These are phyloP conservation scores for Perca flavescens DNA, from an alignment of 2,113 vertebrate species.

Conservation along the genomic window DNA sequence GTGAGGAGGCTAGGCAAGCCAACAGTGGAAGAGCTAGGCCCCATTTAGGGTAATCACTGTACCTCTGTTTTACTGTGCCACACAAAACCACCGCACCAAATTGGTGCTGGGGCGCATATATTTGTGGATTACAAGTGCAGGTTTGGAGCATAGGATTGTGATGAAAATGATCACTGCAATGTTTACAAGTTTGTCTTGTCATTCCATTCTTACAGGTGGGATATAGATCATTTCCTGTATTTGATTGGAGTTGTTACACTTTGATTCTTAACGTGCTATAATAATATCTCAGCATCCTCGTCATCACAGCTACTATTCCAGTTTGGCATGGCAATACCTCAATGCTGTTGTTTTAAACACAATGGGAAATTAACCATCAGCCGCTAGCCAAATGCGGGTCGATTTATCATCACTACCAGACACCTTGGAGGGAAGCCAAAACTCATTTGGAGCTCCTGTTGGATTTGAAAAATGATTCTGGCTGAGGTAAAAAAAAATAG, in stretches of 20 bases:
- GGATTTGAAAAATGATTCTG: slow-evolving; percentile 12
- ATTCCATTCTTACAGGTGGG: slow-evolving; percentile 1
- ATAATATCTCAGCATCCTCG: background rate
- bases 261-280: background rate
- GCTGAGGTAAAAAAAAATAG: background rate
- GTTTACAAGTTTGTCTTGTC: slow-evolving; percentile 12
- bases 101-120: background rate
- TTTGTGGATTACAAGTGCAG: slow-evolving; percentile 4
- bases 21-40: slow-evolving; percentile 53
- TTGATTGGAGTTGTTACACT: background rate
- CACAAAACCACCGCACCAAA: slow-evolving; percentile 30
- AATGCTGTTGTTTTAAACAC: slow-evolving; percentile 24
- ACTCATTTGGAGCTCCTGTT: slow-evolving; percentile 19
- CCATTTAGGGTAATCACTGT: slow-evolving; percentile 46
- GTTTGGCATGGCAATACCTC: background rate
- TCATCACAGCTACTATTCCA: background rate
- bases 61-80: slow-evolving; percentile 22
- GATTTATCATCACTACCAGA: slow-evolving; percentile 33
- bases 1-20: slow-evolving; percentile 50
- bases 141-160: slow-evolving; percentile 18
- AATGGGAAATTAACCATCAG: slow-evolving; percentile 24
- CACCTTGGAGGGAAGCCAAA: background rate
- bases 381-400: background rate
- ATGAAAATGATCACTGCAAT: slow-evolving; percentile 3
- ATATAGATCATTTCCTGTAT: slow-evolving; percentile 23